phyloP scores from a whole-genome alignment of 2,113 vertebrate species.

The Hydrolagus affinis region DNA sequence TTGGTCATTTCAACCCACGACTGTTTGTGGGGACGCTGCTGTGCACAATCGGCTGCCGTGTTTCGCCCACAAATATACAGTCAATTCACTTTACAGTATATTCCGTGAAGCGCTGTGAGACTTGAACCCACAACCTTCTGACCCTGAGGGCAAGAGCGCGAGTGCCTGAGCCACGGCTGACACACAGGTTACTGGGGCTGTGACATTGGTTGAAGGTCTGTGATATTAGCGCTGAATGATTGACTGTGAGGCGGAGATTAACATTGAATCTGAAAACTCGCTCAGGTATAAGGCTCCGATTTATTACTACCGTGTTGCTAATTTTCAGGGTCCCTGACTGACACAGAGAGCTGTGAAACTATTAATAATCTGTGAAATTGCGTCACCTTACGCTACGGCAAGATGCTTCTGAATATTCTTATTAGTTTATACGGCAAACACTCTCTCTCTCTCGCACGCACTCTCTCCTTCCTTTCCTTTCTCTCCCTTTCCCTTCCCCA shows the following conservation, averaged over 20 bases:
- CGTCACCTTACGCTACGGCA: too few species aligned
- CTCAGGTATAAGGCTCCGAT: background rate
- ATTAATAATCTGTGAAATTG: background rate
- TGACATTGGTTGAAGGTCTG: background rate
- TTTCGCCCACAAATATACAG: too few species aligned
- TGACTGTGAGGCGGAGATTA: background rate
- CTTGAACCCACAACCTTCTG: too few species aligned
- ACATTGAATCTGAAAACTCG: background rate
- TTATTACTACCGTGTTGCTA: background rate
- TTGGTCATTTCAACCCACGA: too few species aligned
- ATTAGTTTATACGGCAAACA: too few species aligned
- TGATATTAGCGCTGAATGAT: slow-evolving; percentile 19
- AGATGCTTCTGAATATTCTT: background rate
- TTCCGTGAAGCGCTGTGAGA: too few species aligned
- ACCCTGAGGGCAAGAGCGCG: background rate
- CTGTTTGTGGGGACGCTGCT: too few species aligned
- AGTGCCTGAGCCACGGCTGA: background rate
- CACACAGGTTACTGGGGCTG: background rate
- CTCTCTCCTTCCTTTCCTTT: too few species aligned
- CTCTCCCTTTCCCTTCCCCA: too few species aligned
- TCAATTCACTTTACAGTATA: too few species aligned
- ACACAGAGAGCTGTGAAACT: background rate
- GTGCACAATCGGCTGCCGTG: too few species aligned
- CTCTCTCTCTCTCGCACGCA: too few species aligned
- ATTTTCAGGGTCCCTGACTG: slow-evolving; percentile 14